A percentile compares a stretch with the other conserved stretches of the same genome.
phyloP scores from a whole-genome alignment of 2,888 invertebrate species.

The Oligia strigilis region DNA sequence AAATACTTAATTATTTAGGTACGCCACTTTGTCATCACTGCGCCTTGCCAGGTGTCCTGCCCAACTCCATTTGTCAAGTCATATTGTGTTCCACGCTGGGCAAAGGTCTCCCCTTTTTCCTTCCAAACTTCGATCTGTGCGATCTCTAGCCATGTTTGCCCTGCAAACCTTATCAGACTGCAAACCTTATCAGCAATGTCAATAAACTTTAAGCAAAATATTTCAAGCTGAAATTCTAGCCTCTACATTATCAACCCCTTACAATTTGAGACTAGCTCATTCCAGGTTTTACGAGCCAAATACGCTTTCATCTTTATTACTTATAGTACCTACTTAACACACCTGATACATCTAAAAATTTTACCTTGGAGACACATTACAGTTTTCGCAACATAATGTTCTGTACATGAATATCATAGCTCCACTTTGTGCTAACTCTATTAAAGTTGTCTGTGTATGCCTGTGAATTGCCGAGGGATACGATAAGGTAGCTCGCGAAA shows the following conservation, averaged over 20 bases:
- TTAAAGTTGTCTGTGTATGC: neutral
- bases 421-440: constrained; percentile 1
- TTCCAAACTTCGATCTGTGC: neutral
- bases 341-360: constrained; percentile 43
- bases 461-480: neutral
- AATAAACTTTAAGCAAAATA: neutral
- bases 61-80: neutral
- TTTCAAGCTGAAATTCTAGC: neutral
- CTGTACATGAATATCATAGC: constrained; percentile 15
- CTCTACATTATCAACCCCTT: neutral
- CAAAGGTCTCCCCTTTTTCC: neutral
- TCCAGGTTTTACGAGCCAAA: constrained; percentile 27
- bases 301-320: constrained; percentile 41
- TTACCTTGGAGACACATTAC: constrained; percentile 42
- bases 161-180: neutral
- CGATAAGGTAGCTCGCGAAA: no score
- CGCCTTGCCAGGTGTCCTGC: neutral
- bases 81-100: neutral
- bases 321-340: constrained; percentile 29
- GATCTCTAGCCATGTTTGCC: neutral
- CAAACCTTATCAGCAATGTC: neutral
- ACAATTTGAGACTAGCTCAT: constrained; percentile 7
- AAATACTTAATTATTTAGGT: no score
- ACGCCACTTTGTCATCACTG: neutral
- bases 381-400: neutral